A percentile compares a stretch with the other conserved stretches of the same genome.
phyloP scores from a whole-genome alignment of 2,797 vertebrate species.

The Sebastes variabilis region DNA sequence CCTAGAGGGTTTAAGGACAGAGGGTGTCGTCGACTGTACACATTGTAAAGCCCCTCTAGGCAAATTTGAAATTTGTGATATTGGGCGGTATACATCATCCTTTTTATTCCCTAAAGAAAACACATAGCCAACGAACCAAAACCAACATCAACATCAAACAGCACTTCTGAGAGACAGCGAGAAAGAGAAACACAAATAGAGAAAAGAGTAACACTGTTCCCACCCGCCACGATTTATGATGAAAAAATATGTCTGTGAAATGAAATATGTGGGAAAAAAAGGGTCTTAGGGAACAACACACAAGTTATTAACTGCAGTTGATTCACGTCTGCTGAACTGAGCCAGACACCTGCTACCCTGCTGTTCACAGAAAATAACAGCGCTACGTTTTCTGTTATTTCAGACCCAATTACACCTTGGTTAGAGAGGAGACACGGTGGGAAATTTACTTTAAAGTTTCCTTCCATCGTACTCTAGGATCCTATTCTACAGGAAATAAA shows the following conservation, averaged over 20 bases:
- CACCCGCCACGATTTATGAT: background rate
- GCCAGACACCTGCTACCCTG: background rate
- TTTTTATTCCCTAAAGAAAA: background rate
- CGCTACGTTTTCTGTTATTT: background rate
- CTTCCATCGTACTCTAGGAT: background rate
- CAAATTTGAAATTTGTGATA: background rate
- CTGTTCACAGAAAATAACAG: slow-evolving; percentile 4
- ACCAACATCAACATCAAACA: background rate
- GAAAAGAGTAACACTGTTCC: background rate
- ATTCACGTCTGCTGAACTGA: background rate
- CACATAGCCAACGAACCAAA: background rate
- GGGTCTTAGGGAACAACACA: background rate
- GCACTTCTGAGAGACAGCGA: background rate
- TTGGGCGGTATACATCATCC: background rate
- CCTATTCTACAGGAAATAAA: slow-evolving; percentile 2
- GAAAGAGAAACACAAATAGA: background rate
- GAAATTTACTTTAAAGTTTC: slow-evolving; percentile 19
- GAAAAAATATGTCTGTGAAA: slow-evolving; percentile 11
- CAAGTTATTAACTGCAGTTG: slow-evolving; percentile 20
- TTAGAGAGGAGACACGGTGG: background rate
- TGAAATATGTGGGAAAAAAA: background rate
- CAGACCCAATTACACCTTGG: slow-evolving; percentile 25
- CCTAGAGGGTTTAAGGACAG: background rate
- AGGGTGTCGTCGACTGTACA: background rate
- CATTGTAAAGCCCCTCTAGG: background rate